Conservation (phyloP, 64 coral and sea anemone genomes). For the Actinia equina region DNA sequence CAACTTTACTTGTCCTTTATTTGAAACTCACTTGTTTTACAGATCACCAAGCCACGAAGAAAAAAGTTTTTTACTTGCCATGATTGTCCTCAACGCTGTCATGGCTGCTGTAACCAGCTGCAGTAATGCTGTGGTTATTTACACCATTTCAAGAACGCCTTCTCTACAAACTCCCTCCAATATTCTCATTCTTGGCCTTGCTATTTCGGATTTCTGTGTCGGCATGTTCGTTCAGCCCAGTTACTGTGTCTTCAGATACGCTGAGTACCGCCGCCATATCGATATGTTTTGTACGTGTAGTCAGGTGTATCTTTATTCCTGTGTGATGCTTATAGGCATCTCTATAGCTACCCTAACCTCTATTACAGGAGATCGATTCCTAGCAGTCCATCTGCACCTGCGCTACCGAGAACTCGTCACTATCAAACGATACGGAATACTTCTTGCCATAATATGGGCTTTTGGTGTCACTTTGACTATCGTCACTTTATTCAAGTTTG, state of each 20-base stretch:
- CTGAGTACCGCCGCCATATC: background rate
- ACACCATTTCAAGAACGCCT: background rate
- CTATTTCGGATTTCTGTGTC: background rate
- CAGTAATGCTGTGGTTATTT: background rate
- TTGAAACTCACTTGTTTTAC: no score
- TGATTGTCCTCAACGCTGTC: background rate
- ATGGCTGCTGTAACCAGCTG: background rate
- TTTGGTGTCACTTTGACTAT: background rate
- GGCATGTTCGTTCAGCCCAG: background rate
- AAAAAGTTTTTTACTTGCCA: no score
- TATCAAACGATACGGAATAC: background rate
- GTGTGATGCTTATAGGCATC: background rate
- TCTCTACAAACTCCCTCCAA: background rate
- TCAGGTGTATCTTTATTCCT: background rate
- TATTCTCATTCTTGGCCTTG: background rate
- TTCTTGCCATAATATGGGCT: background rate
- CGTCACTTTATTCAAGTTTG: no score
- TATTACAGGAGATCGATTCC: background rate
- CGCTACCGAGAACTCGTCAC: background rate
- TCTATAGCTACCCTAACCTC: background rate
- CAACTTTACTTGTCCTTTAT: no score
- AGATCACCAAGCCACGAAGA: no score
- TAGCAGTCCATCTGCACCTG: background rate
- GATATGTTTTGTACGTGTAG: background rate
- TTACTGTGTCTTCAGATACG: background rate